Conservation (phyloP, 2,113 vertebrate genomes). For the Setophaga kirtlandii region DNA sequence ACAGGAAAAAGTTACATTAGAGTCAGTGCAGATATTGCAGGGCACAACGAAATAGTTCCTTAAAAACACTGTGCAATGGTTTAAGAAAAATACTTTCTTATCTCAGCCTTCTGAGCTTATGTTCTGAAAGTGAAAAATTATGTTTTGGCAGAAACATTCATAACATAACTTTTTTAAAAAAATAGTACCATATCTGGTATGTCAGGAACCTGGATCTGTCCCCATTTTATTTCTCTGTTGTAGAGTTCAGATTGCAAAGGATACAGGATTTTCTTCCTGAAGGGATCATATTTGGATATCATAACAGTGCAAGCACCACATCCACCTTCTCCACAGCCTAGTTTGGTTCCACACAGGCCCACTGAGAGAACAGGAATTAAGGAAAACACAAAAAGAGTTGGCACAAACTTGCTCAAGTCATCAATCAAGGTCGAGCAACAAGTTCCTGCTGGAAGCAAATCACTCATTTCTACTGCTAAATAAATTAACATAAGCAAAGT, state of each 20-base stretch:
- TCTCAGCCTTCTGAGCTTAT: background rate
- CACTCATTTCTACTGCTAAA: background rate
- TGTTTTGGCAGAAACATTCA: background rate
- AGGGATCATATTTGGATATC: constrained; percentile 84
- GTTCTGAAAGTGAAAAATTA: background rate
- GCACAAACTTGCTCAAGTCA: background rate
- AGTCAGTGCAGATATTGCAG: background rate
- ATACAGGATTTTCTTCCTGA: constrained; percentile 85
- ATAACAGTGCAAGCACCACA: constrained; percentile 96
- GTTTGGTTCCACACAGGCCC: constrained; percentile 89
- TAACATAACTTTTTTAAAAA: background rate
- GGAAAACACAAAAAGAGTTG: constrained; percentile 10
- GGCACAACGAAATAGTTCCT: background rate
- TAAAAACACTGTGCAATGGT: background rate
- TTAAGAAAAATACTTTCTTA: background rate
- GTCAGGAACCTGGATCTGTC: background rate
- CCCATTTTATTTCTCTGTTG: background rate
- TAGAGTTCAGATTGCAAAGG: constrained; percentile 71
- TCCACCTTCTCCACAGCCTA: constrained; percentile 93
- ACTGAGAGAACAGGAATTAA: constrained; percentile 79
- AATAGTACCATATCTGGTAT: background rate
- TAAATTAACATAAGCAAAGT: background rate
- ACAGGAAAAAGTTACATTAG: background rate
- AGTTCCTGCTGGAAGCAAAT: background rate
- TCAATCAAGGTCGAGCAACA: background rate